Base-by-base conservation (phyloP, 2,113 vertebrate species). In the Percina caprodes region DNA sequence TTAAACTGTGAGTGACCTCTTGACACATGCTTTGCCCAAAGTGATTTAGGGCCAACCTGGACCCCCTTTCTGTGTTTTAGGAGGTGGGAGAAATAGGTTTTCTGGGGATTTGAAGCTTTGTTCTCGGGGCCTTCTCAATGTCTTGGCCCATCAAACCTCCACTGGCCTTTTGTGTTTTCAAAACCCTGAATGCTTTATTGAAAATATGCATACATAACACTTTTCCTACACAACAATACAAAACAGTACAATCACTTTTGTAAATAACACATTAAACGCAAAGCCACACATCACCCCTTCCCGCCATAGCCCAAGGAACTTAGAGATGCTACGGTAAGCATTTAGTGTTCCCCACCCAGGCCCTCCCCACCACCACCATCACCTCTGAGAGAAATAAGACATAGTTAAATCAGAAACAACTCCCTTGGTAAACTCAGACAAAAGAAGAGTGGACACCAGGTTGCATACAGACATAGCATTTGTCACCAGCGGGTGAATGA, bases 161-260 rank as follows among this genome's bases (percentile, higher is more conserved):
- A 86, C 66, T 78, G 83, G 74, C 86, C 65, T 77, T 73, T 33
- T 77, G 19, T 59, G 69, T 84, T 83, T 79, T 89, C 51, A 95
- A 96, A 96, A 96, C 93, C 95, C 94, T 95, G 95, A 95, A 95
- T 94, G 87, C 92, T 96, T 95, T 95, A 96, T 95, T 96, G 93
- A 96, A 96, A 95, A 96, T 95, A 95, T 95, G 93, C 93, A 94
- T 94, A 96, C 93, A 93, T 92, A 86, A 95, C 95, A 95, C 91
- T 95, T 95, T 92, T 94, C 92, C 94, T 95, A 95, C 93, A 94
- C 93, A 94, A 94, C 91, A 91, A 94, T 95, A 96, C 95, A 95
- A 95, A 96, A 96, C 95, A 94, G 85, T 95, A 95, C 94, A 96
- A 94, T 95, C 94, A 95, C 94, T 93, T 94, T 92, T 93, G 79